phyloP scores from a whole-genome alignment of 2,797 vertebrate genomes.

The Parambassis ranga region DNA sequence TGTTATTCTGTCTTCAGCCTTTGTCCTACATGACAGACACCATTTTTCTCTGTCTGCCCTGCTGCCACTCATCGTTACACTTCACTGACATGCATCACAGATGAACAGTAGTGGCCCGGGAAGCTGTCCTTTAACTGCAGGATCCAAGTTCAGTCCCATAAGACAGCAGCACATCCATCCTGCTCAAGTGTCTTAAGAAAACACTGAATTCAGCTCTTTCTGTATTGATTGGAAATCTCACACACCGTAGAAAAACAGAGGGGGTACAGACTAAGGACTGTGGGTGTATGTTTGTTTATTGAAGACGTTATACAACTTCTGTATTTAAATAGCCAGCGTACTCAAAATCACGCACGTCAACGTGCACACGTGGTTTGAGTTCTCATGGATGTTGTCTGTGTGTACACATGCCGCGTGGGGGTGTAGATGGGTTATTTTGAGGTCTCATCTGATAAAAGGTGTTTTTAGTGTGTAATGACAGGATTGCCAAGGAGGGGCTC shows the following conservation, averaged over 20 bases:
- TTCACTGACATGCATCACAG: slow-evolving; percentile 22
- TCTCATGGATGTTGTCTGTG: not conserved
- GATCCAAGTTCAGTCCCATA: slow-evolving; percentile 13
- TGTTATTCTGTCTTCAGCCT: not conserved
- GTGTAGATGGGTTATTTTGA: slow-evolving; percentile 14
- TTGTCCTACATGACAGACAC: not conserved
- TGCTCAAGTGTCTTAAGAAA: slow-evolving; percentile 27
- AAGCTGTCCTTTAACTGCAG: slow-evolving; percentile 20
- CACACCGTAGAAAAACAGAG: not conserved
- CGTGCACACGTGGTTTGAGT: too few species aligned
- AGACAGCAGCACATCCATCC: slow-evolving; percentile 48
- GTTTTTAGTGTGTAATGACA: slow-evolving; percentile 51
- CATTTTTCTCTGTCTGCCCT: not conserved
- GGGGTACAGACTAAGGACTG: not conserved
- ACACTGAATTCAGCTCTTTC: slow-evolving; percentile 4
- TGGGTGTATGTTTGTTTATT: not conserved
- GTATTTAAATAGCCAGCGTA: not conserved
- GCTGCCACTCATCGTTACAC: slow-evolving; percentile 26
- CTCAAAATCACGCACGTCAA: not conserved
- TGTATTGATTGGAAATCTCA: not conserved
- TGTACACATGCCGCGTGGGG: not conserved
- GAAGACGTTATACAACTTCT: not conserved
- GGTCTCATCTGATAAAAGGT: slow-evolving; percentile 44
- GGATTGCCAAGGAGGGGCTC: slow-evolving; percentile 32
- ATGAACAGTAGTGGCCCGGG: not conserved